Conservation (phyloP, 2,113 vertebrate genomes). For the Aegotheles bennettii region DNA sequence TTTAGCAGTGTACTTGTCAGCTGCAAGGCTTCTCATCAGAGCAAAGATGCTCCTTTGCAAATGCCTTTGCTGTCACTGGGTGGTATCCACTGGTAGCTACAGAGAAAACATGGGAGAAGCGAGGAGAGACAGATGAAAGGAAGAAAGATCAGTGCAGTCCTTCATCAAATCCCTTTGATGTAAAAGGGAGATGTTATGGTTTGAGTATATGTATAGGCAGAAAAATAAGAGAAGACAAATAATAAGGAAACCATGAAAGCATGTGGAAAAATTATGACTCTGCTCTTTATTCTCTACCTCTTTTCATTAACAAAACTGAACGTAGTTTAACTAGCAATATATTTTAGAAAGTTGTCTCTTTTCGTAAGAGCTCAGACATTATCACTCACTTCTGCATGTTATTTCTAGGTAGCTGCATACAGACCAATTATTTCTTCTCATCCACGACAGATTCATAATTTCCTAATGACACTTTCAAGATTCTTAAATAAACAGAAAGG, state of each 20-base stretch:
- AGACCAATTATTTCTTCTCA: neutral
- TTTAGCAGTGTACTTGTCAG: neutral
- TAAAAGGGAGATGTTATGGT: neutral
- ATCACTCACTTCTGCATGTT: neutral
- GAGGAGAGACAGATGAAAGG: constrained; percentile 36
- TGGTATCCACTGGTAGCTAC: constrained; percentile 4
- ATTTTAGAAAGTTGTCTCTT: neutral
- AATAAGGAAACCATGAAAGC: neutral
- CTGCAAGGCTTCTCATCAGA: neutral
- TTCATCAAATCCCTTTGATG: constrained; percentile 40
- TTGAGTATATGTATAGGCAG: neutral
- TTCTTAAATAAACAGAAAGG: constrained; percentile 9
- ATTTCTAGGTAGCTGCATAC: neutral
- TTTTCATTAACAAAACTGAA: neutral
- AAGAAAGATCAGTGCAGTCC: constrained; percentile 16
- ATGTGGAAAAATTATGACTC: neutral
- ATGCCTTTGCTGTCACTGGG: constrained; percentile 22
- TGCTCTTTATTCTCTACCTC: neutral
- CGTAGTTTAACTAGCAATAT: neutral
- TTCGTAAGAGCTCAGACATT: neutral
- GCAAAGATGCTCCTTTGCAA: neutral
- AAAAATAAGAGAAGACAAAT: constrained; percentile 23
- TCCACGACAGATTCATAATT: neutral
- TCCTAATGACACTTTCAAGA: neutral
- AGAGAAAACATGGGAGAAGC: neutral